phyloP scores from a whole-genome alignment of 2,113 vertebrate species.

The Chamaetylas fuelleborni region DNA sequence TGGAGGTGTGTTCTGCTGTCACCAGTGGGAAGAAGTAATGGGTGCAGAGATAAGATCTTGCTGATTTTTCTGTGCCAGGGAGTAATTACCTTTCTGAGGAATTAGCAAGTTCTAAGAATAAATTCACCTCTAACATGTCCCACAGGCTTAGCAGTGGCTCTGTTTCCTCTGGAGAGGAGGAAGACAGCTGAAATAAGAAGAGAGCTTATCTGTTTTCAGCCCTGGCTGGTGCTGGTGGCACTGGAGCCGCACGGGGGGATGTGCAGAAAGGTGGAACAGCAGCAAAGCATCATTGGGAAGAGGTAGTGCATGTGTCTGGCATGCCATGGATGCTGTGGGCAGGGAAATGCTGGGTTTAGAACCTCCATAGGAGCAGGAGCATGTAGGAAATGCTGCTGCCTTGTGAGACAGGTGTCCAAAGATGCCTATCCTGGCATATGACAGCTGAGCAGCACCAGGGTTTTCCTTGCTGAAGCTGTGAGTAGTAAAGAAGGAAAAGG shows the following conservation, averaged over 20 bases:
- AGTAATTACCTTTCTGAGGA: not conserved
- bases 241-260: not conserved
- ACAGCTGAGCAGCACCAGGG: not conserved
- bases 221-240: not conserved
- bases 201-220: not conserved
- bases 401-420: not conserved
- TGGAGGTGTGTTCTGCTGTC: not conserved
- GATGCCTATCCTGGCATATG: rapidly evolving
- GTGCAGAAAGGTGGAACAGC: not conserved
- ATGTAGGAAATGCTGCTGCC: not conserved
- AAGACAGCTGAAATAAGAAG: not conserved
- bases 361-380: not conserved
- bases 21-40: not conserved
- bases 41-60: not conserved
- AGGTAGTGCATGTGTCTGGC: not conserved
- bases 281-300: not conserved
- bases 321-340: not conserved
- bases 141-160: not conserved
- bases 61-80: not conserved
- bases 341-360: not conserved
- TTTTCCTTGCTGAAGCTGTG: not conserved
- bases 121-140: not conserved
- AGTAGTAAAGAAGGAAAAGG: not conserved
- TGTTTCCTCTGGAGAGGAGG: not conserved
- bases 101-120: not conserved